A percentile compares a stretch with the other conserved stretches of the same genome.
Conservation (phyloP, 2,797 vertebrate species). For the Sandelia bainsii region DNA sequence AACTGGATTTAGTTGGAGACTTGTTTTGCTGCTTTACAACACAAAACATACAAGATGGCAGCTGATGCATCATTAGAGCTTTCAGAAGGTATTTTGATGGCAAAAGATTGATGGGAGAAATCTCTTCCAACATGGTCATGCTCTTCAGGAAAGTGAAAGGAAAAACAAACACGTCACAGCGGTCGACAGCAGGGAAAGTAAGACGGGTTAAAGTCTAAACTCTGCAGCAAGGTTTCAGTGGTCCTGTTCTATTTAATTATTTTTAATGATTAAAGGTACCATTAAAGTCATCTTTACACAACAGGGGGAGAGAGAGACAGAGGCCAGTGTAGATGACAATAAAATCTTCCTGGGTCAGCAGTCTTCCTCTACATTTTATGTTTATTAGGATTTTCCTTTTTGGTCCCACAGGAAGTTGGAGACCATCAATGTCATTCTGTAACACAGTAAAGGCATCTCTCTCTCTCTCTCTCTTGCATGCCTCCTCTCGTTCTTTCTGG, state of each 20-base stretch:
- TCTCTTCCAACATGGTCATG: neutral
- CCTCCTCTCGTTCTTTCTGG: neutral
- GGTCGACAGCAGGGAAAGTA: neutral
- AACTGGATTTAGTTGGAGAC: slow-evolving; percentile 9
- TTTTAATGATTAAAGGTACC: slow-evolving; percentile 20
- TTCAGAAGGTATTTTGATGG: slow-evolving; percentile 22
- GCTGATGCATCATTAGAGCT: slow-evolving; percentile 5
- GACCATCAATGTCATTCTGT: neutral
- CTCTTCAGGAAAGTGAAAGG: slow-evolving; percentile 22
- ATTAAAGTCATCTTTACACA: slow-evolving; percentile 15
- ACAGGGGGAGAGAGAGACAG: neutral
- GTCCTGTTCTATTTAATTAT: neutral
- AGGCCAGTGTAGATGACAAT: slow-evolving; percentile 40
- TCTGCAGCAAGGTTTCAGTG: slow-evolving; percentile 4
- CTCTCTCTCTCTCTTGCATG: neutral
- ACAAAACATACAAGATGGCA: neutral
- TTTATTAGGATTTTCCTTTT: slow-evolving; percentile 25
- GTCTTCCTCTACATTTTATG: slow-evolving; percentile 19
- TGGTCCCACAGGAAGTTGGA: neutral
- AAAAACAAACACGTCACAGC: slow-evolving; percentile 26
- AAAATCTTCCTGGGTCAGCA: slow-evolving; percentile 64
- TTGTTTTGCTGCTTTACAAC: slow-evolving; percentile 2
- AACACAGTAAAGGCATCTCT: neutral
- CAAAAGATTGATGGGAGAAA: slow-evolving; percentile 20
- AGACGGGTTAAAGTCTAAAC: neutral